These are phyloP conservation scores for Caenorhabditis macrosperma DNA, from an alignment of 2,888 invertebrate species.

Conservation along the genomic window DNA sequence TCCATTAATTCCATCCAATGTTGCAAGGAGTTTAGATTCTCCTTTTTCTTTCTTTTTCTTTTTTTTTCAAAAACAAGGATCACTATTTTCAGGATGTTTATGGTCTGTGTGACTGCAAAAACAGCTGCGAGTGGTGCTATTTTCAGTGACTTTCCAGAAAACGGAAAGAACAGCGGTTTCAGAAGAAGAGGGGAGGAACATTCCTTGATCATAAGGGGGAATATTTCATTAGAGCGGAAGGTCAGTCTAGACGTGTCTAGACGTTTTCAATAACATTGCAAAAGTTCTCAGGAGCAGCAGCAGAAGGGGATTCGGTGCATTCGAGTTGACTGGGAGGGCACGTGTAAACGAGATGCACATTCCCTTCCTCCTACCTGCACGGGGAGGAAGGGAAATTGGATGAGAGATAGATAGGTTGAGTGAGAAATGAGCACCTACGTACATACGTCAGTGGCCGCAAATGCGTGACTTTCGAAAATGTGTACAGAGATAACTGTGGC, in stretches of 20 bases:
- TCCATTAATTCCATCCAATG: background rate
- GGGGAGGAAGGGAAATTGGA: conserved; percentile 1
- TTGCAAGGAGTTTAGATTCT: background rate
- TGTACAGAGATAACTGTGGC: conserved; percentile 24
- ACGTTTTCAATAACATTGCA: background rate
- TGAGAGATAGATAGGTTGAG: conserved; percentile 35
- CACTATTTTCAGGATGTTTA: too few species aligned
- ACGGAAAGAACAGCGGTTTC: too few species aligned
- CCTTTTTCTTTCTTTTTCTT: too few species aligned
- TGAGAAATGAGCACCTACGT: conserved; percentile 36
- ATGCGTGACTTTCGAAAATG: conserved; percentile 49
- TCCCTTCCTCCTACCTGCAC: conserved; percentile 4
- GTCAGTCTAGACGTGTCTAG: background rate
- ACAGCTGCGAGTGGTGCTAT: too few species aligned
- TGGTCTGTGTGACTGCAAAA: too few species aligned
- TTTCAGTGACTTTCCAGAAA: too few species aligned
- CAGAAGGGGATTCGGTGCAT: too few species aligned
- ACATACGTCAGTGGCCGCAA: conserved; percentile 31
- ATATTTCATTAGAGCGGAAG: too few species aligned
- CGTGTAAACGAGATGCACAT: background rate
- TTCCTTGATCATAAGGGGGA: too few species aligned
- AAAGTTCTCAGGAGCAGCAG: background rate
- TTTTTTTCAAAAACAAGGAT: too few species aligned
- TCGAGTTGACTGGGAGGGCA: too few species aligned
- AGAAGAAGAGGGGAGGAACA: too few species aligned